Conservation (phyloP, 2,797 vertebrate genomes). For the Numenius phaeopus region DNA sequence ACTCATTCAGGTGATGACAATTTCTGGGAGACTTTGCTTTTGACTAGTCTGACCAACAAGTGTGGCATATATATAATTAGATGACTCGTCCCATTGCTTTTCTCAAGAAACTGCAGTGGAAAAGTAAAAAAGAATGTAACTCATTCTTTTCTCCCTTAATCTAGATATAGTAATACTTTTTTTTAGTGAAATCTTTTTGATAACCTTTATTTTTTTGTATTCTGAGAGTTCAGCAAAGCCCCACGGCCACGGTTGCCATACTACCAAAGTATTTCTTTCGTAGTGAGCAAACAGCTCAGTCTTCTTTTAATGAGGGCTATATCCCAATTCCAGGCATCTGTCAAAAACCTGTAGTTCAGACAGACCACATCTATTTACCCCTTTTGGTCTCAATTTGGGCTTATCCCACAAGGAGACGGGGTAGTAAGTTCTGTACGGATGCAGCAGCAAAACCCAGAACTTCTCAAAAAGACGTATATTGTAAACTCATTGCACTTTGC, state of each 20-base stretch:
- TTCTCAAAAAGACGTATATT: background rate
- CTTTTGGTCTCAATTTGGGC: background rate
- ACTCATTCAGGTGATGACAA: background rate
- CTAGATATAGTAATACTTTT: background rate
- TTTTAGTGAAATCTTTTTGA: conserved; percentile 6
- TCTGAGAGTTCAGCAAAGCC: conserved; percentile 27
- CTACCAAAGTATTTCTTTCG: conserved; percentile 5
- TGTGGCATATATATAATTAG: background rate
- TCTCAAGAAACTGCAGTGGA: background rate
- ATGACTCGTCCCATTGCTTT: background rate
- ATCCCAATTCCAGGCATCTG: background rate
- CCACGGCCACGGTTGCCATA: background rate
- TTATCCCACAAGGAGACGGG: background rate
- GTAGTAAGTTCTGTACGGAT: background rate
- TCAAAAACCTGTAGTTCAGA: background rate
- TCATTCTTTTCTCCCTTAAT: background rate
- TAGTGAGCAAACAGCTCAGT: background rate
- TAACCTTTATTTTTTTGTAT: conserved; percentile 28
- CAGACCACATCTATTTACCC: background rate
- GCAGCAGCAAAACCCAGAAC: background rate
- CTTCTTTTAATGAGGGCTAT: background rate
- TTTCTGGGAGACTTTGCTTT: conserved; percentile 1
- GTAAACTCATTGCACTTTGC: background rate
- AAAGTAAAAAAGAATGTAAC: background rate
- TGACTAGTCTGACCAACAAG: background rate